These are phyloP conservation scores for Sicus ferrugineus DNA, from an alignment of 2,888 invertebrate species.

Conservation along the genomic window DNA sequence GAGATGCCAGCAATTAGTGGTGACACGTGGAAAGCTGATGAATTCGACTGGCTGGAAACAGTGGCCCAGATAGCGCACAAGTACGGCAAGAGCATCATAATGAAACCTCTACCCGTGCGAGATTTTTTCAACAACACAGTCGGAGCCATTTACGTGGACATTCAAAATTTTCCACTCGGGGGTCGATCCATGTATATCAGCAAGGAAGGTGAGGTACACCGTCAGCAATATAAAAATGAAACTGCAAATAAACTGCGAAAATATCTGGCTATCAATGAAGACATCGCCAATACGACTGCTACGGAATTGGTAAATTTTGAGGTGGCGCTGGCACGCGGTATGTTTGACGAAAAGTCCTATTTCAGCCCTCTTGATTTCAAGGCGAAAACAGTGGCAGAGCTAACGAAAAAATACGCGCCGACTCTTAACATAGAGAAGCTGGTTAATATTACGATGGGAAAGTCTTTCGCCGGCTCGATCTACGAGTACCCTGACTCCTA, in stretches of 20 bases:
- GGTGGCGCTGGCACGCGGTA: conserved; percentile 50
- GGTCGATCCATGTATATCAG: conserved; percentile 45
- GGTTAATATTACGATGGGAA: conserved; percentile 49
- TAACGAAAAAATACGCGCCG: conserved; percentile 49
- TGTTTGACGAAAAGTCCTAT: conserved; percentile 44
- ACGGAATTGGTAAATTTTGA: conserved; percentile 55
- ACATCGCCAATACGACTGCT: conserved; percentile 45
- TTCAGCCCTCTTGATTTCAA: conserved; percentile 40
- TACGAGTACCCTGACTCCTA: conserved; percentile 50
- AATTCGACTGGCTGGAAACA: conserved; percentile 54
- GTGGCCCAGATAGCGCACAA: conserved; percentile 43
- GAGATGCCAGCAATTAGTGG: conserved; percentile 50
- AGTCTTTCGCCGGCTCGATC: conserved; percentile 41
- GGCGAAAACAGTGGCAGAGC: conserved; percentile 43
- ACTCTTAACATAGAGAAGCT: conserved; percentile 48
- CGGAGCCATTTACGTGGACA: conserved; percentile 44
- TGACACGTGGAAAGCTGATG: conserved; percentile 45
- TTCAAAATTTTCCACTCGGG: conserved; percentile 43
- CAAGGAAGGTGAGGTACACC: conserved; percentile 28
- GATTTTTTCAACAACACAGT: conserved; percentile 38
- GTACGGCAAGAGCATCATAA: conserved; percentile 44
- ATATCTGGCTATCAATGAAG: conserved; percentile 43
- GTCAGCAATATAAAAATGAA: background rate
- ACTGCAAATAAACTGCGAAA: too few species aligned
- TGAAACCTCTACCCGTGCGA: conserved; percentile 43